phyloP scores from a whole-genome alignment of 1,140 invertebrate genomes.

The Drosophila baimaii region DNA sequence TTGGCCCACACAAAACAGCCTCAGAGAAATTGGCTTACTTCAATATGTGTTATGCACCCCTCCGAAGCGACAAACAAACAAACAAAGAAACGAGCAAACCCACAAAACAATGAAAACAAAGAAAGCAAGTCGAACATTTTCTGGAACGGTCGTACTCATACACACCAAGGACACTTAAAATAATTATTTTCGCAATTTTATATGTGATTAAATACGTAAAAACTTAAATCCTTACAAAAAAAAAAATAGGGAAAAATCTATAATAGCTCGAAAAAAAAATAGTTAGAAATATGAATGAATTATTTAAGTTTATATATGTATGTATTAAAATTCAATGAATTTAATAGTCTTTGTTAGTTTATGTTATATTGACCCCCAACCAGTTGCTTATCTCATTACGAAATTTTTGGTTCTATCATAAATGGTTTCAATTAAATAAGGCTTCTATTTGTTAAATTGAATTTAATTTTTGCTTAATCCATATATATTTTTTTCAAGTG shows the following conservation, averaged over 20 bases:
- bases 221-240: too few relatives aligned
- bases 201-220: not conserved
- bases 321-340: not conserved
- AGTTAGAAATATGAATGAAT: too few relatives aligned
- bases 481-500: slow-evolving; percentile 1
- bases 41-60: slow-evolving; percentile 52
- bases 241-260: not conserved
- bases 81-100: slow-evolving; percentile 29
- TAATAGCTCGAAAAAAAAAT: not conserved
- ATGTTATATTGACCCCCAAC: not conserved
- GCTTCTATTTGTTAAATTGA: not conserved
- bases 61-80: slow-evolving; percentile 33
- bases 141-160: slow-evolving; percentile 48
- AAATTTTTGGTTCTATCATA: not conserved
- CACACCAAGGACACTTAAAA: slow-evolving; percentile 15
- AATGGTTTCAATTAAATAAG: not conserved
- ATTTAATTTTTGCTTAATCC: too few relatives aligned
- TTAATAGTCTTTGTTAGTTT: not conserved
- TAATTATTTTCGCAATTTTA: not conserved
- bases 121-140: slow-evolving; percentile 48
- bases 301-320: too few relatives aligned
- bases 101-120: slow-evolving; percentile 31
- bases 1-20: slow-evolving; percentile 30
- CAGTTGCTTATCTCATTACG: not conserved
- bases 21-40: slow-evolving; percentile 65